Percentiles rank a stretch among this genome's conserved stretches.
These are phyloP conservation scores for Magallana nippona DNA, from an alignment of 2,888 invertebrate species.

Conservation along the genomic window DNA sequence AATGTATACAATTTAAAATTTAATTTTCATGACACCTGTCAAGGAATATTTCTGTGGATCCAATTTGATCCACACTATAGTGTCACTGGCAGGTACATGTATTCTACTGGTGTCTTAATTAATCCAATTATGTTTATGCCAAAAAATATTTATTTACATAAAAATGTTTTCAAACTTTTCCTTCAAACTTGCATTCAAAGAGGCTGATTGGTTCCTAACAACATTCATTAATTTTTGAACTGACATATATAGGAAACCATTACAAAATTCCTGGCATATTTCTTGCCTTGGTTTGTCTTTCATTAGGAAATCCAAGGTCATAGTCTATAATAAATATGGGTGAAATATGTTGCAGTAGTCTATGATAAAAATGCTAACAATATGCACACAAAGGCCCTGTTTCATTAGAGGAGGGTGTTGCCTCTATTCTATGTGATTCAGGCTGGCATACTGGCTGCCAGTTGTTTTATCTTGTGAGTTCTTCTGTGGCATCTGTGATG, in stretches of 20 bases:
- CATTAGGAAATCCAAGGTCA: neutral
- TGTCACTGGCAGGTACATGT: neutral
- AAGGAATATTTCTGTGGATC: neutral
- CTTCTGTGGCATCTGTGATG: slow-evolving; percentile 14
- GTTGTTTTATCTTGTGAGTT: slow-evolving; percentile 5
- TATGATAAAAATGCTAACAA: neutral
- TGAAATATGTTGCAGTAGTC: neutral
- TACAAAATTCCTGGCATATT: neutral
- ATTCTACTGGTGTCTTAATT: too few relatives aligned
- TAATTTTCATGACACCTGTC: slow-evolving; percentile 2
- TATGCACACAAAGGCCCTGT: neutral
- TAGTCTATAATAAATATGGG: neutral
- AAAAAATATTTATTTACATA: too few relatives aligned
- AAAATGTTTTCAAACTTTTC: too few relatives aligned
- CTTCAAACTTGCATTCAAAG: neutral
- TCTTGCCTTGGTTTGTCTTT: neutral
- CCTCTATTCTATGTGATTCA: neutral
- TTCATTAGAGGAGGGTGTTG: slow-evolving; percentile 8
- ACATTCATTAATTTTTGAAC: too few relatives aligned
- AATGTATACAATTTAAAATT: neutral
- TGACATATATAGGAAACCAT: too few relatives aligned
- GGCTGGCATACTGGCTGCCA: neutral
- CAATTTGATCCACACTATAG: neutral
- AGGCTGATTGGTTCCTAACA: neutral
- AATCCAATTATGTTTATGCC: too few relatives aligned